Conservation (phyloP, 35 echinoderm and acorn worm genomes). For the Hemicentrotus pulcherrimus region DNA sequence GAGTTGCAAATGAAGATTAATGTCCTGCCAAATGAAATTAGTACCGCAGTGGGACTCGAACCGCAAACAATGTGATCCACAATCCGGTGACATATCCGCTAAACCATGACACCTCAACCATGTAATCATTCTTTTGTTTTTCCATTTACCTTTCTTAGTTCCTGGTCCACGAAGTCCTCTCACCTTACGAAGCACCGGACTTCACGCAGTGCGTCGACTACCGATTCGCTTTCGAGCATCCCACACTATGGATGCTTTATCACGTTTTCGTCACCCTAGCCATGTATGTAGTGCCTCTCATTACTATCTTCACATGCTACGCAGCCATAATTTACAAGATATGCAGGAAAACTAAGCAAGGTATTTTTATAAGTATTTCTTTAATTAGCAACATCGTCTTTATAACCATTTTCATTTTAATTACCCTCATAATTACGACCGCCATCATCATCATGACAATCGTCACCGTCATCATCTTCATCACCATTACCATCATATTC, state of each 20-base stretch:
- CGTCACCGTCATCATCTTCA: too few relatives aligned
- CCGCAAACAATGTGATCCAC: too few relatives aligned
- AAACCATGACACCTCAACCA: neutral
- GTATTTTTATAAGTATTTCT: neutral
- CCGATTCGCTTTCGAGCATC: slow-evolving; percentile 30
- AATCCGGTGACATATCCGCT: too few relatives aligned
- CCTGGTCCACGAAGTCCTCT: slow-evolving; percentile 49
- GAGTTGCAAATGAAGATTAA: too few relatives aligned
- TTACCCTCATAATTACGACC: too few relatives aligned
- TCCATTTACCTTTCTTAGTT: slow-evolving; percentile 30
- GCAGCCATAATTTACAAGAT: slow-evolving; percentile 65
- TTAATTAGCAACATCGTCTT: too few relatives aligned
- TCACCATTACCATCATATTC: too few relatives aligned
- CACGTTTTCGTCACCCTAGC: slow-evolving; percentile 53
- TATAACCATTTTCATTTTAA: too few relatives aligned
- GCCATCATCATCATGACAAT: too few relatives aligned
- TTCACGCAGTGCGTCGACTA: slow-evolving; percentile 63
- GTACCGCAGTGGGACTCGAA: too few relatives aligned
- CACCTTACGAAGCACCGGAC: slow-evolving; percentile 1
- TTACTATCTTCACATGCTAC: slow-evolving; percentile 67
- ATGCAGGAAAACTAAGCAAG: slow-evolving; percentile 59
- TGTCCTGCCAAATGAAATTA: too few relatives aligned
- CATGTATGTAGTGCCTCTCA: slow-evolving; percentile 60
- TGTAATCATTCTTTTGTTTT: neutral
- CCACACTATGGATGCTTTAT: slow-evolving; percentile 8